Percentiles rank a stretch among this genome's conserved stretches.
Evolutionary conservation across 2,113 vertebrate species (phyloP).

Genomic region (Opisthocomus hoazin): DNA sequence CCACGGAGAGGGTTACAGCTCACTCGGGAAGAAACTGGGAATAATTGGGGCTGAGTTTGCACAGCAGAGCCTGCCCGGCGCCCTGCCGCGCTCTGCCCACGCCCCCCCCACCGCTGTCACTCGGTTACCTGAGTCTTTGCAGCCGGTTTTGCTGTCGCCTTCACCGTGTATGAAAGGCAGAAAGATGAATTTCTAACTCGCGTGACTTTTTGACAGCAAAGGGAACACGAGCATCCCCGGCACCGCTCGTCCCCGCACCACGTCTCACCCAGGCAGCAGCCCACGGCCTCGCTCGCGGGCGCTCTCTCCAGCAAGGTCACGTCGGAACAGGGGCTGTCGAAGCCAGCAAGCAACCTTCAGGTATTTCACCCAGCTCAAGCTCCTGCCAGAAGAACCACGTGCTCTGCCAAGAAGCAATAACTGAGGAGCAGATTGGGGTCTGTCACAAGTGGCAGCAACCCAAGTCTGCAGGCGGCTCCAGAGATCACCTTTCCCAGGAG

Average conservation of each 20-base stretch:
- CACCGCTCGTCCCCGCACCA: rapidly evolving
- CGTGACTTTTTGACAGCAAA: not conserved
- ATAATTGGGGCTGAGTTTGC: not conserved
- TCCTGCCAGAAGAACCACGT: not conserved
- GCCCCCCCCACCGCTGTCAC: not conserved
- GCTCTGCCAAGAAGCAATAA: not conserved
- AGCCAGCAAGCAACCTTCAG: not conserved
- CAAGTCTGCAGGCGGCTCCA: not conserved
- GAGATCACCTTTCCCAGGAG: not conserved
- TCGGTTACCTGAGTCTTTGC: not conserved
- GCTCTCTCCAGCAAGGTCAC: not conserved
- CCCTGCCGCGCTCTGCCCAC: rapidly evolving
- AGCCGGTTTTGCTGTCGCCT: not conserved
- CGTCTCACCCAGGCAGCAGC: not conserved
- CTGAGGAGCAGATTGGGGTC: not conserved
- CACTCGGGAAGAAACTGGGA: not conserved
- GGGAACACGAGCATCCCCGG: not conserved
- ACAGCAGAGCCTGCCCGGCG: not conserved
- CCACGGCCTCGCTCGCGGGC: rapidly evolving
- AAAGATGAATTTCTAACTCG: not conserved
- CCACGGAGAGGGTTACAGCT: not conserved
- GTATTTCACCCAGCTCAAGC: not conserved
- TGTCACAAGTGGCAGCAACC: not conserved
- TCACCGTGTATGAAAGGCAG: not conserved
- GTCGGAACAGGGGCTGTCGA: not conserved